A percentile compares a stretch with the other conserved stretches of the same genome.
Conservation (phyloP, 2,797 vertebrate species). For the Hippopotamyrus pictus region DNA sequence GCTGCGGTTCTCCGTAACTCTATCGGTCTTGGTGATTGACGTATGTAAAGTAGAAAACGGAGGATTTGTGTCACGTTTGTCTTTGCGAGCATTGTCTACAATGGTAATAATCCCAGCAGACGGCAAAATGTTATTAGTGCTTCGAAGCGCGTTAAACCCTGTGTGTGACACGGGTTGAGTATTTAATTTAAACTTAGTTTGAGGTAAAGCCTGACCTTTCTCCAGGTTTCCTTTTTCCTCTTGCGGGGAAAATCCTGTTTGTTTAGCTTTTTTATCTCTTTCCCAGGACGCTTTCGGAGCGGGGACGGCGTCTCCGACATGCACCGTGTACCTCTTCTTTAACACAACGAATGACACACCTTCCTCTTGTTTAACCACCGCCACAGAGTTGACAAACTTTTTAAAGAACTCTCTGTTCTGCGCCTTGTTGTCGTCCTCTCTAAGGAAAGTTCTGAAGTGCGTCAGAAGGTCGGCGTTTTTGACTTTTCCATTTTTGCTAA, state of each 20-base stretch:
- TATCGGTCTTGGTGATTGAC: not conserved
- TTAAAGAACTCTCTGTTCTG: constrained; percentile 83
- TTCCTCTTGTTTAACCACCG: constrained; percentile 70
- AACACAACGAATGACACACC: constrained; percentile 72
- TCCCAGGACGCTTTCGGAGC: not conserved
- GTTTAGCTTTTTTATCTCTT: constrained; percentile 21
- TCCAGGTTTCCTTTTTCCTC: not conserved
- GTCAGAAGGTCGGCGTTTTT: constrained; percentile 72
- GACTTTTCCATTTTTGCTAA: constrained; percentile 65
- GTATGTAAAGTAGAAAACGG: not conserved
- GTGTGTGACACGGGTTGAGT: not conserved
- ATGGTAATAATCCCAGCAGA: constrained; percentile 48
- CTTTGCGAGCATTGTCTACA: constrained; percentile 20
- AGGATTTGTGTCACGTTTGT: constrained; percentile 21
- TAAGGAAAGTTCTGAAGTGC: constrained; percentile 73
- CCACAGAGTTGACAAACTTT: constrained; percentile 80
- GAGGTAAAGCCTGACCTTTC: constrained; percentile 9
- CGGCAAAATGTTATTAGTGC: constrained; percentile 31
- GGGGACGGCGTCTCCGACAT: constrained; percentile 49
- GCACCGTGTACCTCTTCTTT: constrained; percentile 62
- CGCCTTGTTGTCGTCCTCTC: constrained; percentile 54
- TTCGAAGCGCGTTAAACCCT: not conserved
- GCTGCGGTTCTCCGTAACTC: not conserved
- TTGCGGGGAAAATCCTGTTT: not conserved
- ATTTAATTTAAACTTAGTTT: not conserved